These are phyloP conservation scores for Asobara japonica DNA, from an alignment of 1,140 invertebrate genomes.

Conservation along the genomic window DNA sequence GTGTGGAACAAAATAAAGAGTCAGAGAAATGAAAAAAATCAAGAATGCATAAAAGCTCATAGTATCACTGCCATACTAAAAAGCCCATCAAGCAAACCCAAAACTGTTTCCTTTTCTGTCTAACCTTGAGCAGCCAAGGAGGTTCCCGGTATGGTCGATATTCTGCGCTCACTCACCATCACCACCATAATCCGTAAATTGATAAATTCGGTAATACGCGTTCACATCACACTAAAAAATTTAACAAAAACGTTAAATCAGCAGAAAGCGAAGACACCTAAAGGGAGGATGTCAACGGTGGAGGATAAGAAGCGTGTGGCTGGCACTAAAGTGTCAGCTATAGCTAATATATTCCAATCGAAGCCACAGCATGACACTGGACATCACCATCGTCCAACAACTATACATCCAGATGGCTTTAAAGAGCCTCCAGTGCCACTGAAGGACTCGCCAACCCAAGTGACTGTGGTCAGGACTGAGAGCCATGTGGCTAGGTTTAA, in stretches of 20 bases:
- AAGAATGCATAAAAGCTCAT: neutral
- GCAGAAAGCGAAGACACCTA: slow-evolving; percentile 20
- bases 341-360: slow-evolving; percentile 88
- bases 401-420: slow-evolving; percentile 56
- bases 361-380: slow-evolving; percentile 59
- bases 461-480: slow-evolving; percentile 85
- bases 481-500: slow-evolving; percentile 91
- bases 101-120: neutral
- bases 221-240: slow-evolving; percentile 22
- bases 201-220: slow-evolving; percentile 23
- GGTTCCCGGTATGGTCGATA: slow-evolving; percentile 36
- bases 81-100: too few species aligned
- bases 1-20: too few species aligned
- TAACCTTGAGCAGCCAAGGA: slow-evolving; percentile 26
- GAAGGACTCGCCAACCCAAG: slow-evolving; percentile 68
- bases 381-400: slow-evolving; percentile 34
- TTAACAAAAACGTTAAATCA: slow-evolving; percentile 20
- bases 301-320: slow-evolving; percentile 75
- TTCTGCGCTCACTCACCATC: slow-evolving; percentile 27
- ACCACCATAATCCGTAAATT: slow-evolving; percentile 30
- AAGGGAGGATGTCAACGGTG: slow-evolving; percentile 67
- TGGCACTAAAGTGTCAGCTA: slow-evolving; percentile 88
- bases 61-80: too few species aligned
- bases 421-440: slow-evolving; percentile 57
- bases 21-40: too few species aligned